A percentile compares a stretch with the other conserved stretches of the same genome.
phyloP scores from a whole-genome alignment of 2,113 vertebrate genomes.

The Donacobius atricapilla region DNA sequence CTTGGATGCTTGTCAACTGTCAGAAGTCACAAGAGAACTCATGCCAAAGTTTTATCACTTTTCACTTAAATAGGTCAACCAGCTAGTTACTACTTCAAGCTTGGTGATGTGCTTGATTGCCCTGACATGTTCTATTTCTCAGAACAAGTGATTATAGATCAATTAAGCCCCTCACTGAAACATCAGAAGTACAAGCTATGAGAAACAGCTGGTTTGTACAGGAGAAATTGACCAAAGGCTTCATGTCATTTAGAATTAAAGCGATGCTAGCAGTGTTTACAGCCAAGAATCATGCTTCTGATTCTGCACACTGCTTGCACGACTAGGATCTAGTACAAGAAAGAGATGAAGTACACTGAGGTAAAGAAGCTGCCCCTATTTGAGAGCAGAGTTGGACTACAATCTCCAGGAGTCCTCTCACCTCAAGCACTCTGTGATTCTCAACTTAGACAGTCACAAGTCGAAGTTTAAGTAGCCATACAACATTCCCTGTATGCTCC shows the following conservation, averaged over 20 bases:
- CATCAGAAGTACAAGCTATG: neutral
- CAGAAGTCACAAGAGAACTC: neutral
- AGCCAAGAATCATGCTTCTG: neutral
- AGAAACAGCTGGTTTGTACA: neutral
- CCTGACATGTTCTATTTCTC: neutral
- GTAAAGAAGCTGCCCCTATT: neutral
- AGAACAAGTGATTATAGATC: neutral
- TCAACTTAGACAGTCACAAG: neutral
- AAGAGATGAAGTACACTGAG: neutral
- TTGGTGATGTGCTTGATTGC: neutral
- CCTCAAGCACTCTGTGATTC: neutral
- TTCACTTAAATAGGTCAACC: neutral
- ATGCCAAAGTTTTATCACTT: neutral
- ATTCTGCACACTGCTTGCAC: neutral
- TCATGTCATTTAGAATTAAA: neutral
- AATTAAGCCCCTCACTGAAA: neutral
- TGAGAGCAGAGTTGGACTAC: neutral
- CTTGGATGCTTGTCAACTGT: neutral
- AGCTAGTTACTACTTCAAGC: neutral
- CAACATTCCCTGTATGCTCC: neutral
- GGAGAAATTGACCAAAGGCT: neutral
- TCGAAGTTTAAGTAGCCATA: neutral
- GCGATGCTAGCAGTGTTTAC: neutral
- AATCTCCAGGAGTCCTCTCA: neutral
- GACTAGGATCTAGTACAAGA: neutral